Evolutionary conservation across 2,113 vertebrate species (phyloP).

Genomic region (Dromiciops gliroides): DNA sequence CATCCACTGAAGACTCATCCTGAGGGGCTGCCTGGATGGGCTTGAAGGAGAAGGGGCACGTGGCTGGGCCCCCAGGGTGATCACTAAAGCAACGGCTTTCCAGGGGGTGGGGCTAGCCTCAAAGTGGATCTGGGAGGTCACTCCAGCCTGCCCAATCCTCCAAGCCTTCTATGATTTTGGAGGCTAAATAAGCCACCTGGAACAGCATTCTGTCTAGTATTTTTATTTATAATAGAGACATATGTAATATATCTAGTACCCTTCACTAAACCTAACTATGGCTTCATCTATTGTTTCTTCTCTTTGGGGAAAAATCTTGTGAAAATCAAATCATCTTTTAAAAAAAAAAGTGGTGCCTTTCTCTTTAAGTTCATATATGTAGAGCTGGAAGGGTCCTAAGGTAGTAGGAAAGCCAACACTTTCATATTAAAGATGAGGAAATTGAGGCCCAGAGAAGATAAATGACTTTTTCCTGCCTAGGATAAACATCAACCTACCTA

Average conservation of each 20-base stretch:
- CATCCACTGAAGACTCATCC: conserved; percentile 93
- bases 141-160: conserved; percentile 36
- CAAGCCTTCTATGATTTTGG: conserved; percentile 52
- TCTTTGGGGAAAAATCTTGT: too few relatives aligned
- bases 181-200: too few relatives aligned
- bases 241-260: too few relatives aligned
- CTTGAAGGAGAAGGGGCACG: neutral
- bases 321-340: neutral
- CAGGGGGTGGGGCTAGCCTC: neutral
- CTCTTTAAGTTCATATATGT: neutral
- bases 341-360: neutral
- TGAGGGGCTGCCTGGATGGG: neutral
- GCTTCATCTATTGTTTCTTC: too few relatives aligned
- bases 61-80: neutral
- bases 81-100: neutral
- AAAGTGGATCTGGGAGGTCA: neutral
- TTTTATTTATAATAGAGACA: too few relatives aligned
- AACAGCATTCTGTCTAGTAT: too few relatives aligned
- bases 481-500: neutral
- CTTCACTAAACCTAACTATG: too few relatives aligned
- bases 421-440: too few relatives aligned
- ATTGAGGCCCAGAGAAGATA: too few relatives aligned
- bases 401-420: too few relatives aligned
- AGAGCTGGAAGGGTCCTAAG: too few relatives aligned
- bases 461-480: too few relatives aligned